Conservation (phyloP, 2,797 vertebrate species). For the Limosa lapponica region DNA sequence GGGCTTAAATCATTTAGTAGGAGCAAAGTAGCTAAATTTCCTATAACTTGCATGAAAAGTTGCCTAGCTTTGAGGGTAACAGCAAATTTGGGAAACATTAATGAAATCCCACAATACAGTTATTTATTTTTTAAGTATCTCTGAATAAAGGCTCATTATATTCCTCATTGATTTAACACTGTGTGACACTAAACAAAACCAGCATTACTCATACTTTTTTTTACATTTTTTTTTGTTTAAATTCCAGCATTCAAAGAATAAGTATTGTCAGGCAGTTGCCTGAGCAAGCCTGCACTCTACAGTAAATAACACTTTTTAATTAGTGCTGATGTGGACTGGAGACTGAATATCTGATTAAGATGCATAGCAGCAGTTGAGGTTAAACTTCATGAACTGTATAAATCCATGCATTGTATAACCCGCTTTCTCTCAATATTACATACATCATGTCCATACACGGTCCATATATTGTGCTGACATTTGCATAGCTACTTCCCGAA, state of each 20-base stretch:
- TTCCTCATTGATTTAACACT: background rate
- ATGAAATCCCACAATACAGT: background rate
- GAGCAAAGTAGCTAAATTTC: background rate
- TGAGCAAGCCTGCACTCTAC: background rate
- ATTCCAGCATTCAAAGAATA: background rate
- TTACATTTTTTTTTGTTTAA: background rate
- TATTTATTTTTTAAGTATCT: background rate
- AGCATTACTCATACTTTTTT: slow-evolving; percentile 3
- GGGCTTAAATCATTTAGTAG: background rate
- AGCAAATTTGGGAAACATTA: background rate
- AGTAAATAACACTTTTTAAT: slow-evolving; percentile 35
- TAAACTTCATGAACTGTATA: background rate
- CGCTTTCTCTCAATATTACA: background rate
- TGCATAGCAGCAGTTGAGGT: background rate
- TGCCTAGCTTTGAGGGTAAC: background rate
- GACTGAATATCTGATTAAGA: background rate
- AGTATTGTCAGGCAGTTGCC: slow-evolving; percentile 23
- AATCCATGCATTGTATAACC: background rate
- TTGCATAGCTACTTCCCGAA: background rate
- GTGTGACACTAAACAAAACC: slow-evolving; percentile 3
- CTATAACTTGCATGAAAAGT: background rate
- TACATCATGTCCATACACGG: background rate
- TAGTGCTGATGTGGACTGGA: background rate
- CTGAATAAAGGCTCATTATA: slow-evolving; percentile 13
- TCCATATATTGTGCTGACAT: background rate